These are phyloP conservation scores for Gobiocypris rarus DNA, from an alignment of 2,113 vertebrate genomes.

Conservation along the genomic window DNA sequence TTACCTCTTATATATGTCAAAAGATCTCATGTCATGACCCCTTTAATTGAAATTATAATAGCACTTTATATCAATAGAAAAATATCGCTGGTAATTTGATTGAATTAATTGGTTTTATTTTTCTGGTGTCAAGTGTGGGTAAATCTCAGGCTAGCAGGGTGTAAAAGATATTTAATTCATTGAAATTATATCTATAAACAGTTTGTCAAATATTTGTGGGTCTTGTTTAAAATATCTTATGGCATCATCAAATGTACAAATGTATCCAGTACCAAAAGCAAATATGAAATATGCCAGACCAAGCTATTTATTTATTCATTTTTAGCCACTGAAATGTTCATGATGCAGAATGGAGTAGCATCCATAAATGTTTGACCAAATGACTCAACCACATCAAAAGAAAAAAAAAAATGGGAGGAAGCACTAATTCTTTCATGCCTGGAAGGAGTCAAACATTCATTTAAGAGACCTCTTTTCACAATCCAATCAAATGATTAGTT, in stretches of 20 bases:
- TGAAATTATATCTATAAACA: neutral
- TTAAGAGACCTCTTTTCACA: neutral
- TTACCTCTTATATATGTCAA: no score
- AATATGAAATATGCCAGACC: neutral
- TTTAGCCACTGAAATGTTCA: neutral
- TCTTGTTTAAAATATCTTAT: neutral
- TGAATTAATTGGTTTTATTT: no score
- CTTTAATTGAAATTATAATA: no score
- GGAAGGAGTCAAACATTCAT: neutral
- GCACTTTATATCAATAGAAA: no score
- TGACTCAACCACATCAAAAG: slow-evolving; percentile 11
- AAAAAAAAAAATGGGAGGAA: neutral
- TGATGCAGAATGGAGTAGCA: slow-evolving; percentile 8
- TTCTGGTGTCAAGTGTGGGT: no score
- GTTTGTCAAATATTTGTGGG: neutral
- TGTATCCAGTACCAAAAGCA: neutral
- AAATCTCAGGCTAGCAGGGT: neutral
- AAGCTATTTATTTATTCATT: neutral
- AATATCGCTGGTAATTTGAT: no score
- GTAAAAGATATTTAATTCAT: neutral
- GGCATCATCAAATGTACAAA: slow-evolving; percentile 12
- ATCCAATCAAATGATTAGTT: neutral
- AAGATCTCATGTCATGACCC: no score
- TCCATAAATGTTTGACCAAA: slow-evolving; percentile 38
- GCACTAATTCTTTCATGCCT: neutral